Percentiles rank a stretch among this genome's conserved stretches.
phyloP scores from a whole-genome alignment of 2,888 invertebrate species.

The Cheilosia variabilis region DNA sequence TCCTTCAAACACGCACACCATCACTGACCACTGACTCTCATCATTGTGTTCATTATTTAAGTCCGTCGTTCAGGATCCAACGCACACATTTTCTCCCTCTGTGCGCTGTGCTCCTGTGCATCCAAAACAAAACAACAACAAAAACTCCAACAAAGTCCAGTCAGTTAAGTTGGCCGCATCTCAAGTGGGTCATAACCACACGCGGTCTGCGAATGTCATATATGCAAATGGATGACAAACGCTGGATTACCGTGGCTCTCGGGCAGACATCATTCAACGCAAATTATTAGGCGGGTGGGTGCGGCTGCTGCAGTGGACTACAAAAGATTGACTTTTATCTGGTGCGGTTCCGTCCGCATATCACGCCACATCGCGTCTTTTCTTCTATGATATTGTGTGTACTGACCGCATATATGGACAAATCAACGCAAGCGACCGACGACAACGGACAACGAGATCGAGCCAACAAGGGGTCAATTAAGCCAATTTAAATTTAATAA shows the following conservation, averaged over 20 bases:
- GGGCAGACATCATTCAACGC: conserved; percentile 44
- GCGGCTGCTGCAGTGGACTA: conserved; percentile 10
- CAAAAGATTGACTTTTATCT: conserved; percentile 52
- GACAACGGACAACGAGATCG: conserved; percentile 28
- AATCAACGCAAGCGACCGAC: conserved; percentile 19
- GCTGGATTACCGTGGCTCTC: conserved; percentile 8
- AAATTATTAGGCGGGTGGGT: conserved; percentile 36
- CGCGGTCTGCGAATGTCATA: conserved; percentile 57
- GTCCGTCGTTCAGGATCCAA: conserved; percentile 28
- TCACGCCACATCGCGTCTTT: conserved; percentile 39
- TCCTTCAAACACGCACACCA: conserved; percentile 3
- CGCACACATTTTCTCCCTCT: not conserved
- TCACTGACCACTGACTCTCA: conserved; percentile 25
- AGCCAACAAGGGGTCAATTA: conserved; percentile 82
- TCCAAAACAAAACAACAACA: not conserved
- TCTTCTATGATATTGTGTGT: conserved; percentile 22
- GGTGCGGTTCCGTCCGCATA: conserved; percentile 48
- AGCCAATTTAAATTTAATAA: conserved; percentile 84
- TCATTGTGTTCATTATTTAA: conserved; percentile 55
- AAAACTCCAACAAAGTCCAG: not conserved
- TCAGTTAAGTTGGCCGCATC: conserved; percentile 30
- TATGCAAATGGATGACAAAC: conserved; percentile 59
- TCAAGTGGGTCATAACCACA: conserved; percentile 68
- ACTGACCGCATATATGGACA: not conserved
- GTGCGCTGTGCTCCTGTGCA: not conserved